Conservation (phyloP, 2,888 invertebrate species). For the Limnephilus rhombicus region DNA sequence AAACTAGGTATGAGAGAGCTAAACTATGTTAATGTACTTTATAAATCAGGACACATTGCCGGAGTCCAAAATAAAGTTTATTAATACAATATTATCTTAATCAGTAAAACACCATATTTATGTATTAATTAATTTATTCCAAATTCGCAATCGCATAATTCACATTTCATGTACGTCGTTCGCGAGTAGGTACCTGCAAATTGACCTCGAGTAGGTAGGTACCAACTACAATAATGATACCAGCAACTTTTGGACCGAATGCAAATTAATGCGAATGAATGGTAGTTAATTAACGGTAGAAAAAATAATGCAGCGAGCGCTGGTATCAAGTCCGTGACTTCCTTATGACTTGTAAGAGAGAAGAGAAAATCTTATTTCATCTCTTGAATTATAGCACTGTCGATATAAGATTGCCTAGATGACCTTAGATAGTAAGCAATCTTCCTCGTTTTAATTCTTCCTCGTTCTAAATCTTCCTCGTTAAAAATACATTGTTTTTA, state of each 20-base stretch:
- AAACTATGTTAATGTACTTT: too few species aligned
- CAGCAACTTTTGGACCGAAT: neutral
- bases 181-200: neutral
- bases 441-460: too few species aligned
- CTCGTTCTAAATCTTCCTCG: too few species aligned
- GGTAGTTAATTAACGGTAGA: neutral
- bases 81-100: neutral
- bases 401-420: neutral
- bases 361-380: neutral
- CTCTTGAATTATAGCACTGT: neutral
- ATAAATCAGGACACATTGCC: too few species aligned
- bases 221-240: neutral
- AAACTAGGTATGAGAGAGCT: too few species aligned
- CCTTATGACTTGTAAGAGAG: neutral
- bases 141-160: neutral
- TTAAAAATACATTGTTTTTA: too few species aligned
- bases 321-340: neutral
- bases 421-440: neutral
- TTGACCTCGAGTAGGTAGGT: neutral
- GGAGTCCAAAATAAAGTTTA: neutral
- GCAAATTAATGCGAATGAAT: neutral
- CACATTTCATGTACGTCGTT: neutral
- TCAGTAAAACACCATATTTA: neutral
- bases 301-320: neutral
- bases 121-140: neutral